A percentile compares a stretch with the other conserved stretches of the same genome.
Evolutionary conservation across 2,888 invertebrate genomes (phyloP).

Genomic region (Caenorhabditis drosophilae): DNA sequence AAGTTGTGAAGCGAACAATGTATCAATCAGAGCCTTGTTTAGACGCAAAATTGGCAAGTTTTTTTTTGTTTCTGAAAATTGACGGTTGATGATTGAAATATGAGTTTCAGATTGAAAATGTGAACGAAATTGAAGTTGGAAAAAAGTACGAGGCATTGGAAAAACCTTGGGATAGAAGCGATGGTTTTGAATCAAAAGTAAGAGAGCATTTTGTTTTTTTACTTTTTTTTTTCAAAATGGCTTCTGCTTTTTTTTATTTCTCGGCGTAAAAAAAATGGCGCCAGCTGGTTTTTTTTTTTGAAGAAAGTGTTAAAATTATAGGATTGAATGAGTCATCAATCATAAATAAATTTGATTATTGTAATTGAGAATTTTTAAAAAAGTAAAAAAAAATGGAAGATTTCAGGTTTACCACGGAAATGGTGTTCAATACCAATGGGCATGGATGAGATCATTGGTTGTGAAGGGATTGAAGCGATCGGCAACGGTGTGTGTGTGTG

Average conservation of each 20-base stretch:
- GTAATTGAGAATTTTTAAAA: no score
- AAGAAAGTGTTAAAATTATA: no score
- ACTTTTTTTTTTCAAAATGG: no score
- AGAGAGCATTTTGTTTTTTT: no score
- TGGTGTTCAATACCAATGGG: slow-evolving; percentile 44
- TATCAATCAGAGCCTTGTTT: slow-evolving; percentile 7
- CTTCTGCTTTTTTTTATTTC: no score
- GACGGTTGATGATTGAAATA: neutral
- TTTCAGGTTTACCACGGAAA: slow-evolving; percentile 35
- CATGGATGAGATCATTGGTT: slow-evolving; percentile 37
- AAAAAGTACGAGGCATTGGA: neutral
- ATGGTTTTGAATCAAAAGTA: no score
- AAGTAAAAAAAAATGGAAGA: neutral
- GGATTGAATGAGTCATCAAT: no score
- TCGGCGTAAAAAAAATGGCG: no score
- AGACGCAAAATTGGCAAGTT: neutral
- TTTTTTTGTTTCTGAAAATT: neutral
- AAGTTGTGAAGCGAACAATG: slow-evolving; percentile 7
- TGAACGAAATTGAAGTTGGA: neutral
- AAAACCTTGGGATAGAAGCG: neutral
- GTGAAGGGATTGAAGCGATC: slow-evolving; percentile 28
- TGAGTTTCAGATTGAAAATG: neutral
- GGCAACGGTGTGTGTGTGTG: slow-evolving; percentile 5
- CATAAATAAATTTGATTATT: no score
- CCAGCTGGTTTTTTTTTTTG: no score